Evolutionary conservation across 2,797 vertebrate genomes (phyloP).

Genomic region (Sylvilagus floridanus): DNA sequence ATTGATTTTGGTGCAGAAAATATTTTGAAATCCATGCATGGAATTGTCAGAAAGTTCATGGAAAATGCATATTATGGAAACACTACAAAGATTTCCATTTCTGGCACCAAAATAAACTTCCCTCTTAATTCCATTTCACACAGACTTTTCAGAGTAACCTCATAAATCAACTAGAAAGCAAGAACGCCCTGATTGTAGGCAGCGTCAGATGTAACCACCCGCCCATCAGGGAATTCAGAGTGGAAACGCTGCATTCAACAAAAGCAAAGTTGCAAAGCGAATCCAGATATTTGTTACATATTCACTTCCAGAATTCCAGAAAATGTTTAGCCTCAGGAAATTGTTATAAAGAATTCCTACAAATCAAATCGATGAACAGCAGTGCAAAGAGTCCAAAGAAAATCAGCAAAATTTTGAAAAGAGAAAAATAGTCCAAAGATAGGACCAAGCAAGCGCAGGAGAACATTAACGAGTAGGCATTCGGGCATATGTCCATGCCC

Average conservation of each 20-base stretch:
- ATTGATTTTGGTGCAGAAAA: too few species aligned
- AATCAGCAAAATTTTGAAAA: too few species aligned
- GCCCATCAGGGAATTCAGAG: neutral
- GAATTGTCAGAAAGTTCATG: too few species aligned
- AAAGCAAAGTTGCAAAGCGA: constrained; percentile 8
- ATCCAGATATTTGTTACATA: neutral
- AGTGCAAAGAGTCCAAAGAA: neutral
- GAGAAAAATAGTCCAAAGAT: constrained; percentile 22
- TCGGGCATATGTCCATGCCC: neutral
- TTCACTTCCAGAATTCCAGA: neutral
- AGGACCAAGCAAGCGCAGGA: neutral
- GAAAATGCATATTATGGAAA: too few species aligned
- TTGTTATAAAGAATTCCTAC: neutral
- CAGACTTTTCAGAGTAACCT: too few species aligned
- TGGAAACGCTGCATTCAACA: neutral
- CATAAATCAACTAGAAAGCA: neutral
- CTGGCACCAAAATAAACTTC: too few species aligned
- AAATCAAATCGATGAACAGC: neutral
- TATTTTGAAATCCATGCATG: too few species aligned
- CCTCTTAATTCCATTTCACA: too few species aligned
- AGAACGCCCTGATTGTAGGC: neutral
- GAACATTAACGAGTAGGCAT: neutral
- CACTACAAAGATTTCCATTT: too few species aligned
- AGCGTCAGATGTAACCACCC: neutral
- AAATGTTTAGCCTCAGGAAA: neutral